Percentiles rank a stretch among this genome's conserved stretches.
These are phyloP conservation scores for Erpornis zantholeuca DNA, from an alignment of 2,113 vertebrate species.

Conservation along the genomic window DNA sequence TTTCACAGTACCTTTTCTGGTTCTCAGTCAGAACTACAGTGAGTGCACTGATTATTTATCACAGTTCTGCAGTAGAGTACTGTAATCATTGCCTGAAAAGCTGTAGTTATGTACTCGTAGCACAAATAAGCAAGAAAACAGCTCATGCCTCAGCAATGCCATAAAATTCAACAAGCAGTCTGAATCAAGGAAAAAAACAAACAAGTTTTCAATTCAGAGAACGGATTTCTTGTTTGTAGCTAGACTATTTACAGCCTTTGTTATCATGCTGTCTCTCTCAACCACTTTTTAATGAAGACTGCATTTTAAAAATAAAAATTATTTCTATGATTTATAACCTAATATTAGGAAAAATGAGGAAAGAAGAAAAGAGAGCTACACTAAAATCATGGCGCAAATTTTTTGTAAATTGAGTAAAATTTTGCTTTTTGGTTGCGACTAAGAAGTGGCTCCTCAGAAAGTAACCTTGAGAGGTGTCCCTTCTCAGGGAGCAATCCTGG, in stretches of 20 bases:
- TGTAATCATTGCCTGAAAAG: neutral
- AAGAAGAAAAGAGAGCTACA: neutral
- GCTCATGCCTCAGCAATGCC: neutral
- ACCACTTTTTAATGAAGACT: neutral
- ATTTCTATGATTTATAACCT: neutral
- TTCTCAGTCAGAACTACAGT: neutral
- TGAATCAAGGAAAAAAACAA: neutral
- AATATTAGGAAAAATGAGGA: neutral
- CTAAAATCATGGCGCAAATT: neutral
- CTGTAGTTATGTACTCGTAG: neutral
- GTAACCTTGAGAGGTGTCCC: neutral
- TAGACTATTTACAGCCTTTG: neutral
- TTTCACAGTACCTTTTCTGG: neutral
- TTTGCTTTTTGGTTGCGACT: neutral
- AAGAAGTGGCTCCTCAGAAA: neutral
- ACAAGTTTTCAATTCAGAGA: neutral
- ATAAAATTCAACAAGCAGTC: neutral
- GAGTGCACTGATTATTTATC: neutral
- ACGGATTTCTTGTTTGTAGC: neutral
- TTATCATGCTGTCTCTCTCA: neutral
- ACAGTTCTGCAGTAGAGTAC: neutral
- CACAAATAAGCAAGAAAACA: neutral
- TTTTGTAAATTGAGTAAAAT: neutral
- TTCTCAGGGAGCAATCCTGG: neutral
- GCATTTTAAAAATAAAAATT: neutral